Evolutionary conservation across 2,888 invertebrate genomes (phyloP).

Genomic region (Epistrophella euchroma): DNA sequence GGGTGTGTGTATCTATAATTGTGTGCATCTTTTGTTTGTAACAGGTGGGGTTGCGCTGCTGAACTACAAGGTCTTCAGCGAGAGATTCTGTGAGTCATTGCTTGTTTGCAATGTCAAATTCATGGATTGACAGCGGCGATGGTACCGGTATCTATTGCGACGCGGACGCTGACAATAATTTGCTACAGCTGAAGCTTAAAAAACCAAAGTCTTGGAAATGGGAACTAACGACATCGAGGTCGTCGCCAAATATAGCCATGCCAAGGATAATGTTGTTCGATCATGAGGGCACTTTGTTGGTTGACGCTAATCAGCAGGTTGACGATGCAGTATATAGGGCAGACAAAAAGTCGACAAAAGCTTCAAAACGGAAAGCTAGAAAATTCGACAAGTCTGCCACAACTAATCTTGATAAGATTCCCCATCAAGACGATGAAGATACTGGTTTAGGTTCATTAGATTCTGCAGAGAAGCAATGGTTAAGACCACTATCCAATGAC

Average conservation of each 20-base stretch:
- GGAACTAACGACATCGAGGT: constrained; percentile 86
- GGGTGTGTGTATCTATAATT: constrained; percentile 28
- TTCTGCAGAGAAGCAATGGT: constrained; percentile 52
- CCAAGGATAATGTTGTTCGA: constrained; percentile 85
- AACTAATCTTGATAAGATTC: constrained; percentile 20
- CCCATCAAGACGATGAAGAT: constrained; percentile 58
- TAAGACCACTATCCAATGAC: constrained; percentile 23
- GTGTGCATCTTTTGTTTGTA: constrained; percentile 59
- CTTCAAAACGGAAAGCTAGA: constrained; percentile 31
- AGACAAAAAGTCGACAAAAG: constrained; percentile 47
- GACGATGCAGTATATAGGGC: constrained; percentile 74
- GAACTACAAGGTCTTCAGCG: constrained; percentile 56
- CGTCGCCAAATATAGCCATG: constrained; percentile 85
- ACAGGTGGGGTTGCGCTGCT: constrained; percentile 72
- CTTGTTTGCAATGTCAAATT: constrained; percentile 67
- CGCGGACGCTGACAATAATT: constrained; percentile 81
- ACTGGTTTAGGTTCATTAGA: constrained; percentile 66
- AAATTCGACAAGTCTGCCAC: constrained; percentile 25
- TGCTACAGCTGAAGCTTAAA: constrained; percentile 85
- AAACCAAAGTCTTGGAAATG: constrained; percentile 86
- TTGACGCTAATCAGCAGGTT: constrained; percentile 82
- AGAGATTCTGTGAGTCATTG: constrained; percentile 37
- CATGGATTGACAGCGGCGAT: constrained; percentile 73
- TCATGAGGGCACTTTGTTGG: constrained; percentile 84
- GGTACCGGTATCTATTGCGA: constrained; percentile 73